These are phyloP conservation scores for Frieseomelitta varia DNA, from an alignment of 1,140 invertebrate genomes.

Conservation along the genomic window DNA sequence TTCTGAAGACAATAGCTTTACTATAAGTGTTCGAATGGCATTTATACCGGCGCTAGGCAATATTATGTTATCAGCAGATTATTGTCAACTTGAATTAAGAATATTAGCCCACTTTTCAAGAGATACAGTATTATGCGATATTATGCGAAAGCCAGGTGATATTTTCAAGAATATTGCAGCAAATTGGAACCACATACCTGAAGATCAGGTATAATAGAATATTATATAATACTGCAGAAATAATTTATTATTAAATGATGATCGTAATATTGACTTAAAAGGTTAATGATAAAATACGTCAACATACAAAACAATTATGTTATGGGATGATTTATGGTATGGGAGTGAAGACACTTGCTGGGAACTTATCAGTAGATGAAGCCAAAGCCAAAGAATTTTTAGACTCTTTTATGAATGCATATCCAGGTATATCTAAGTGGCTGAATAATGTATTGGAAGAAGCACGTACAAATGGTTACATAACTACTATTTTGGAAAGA, in stretches of 20 bases:
- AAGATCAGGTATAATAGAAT: constrained; percentile 83
- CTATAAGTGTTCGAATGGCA: constrained; percentile 86
- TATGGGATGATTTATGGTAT: constrained; percentile 99
- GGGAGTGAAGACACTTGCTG: constrained; percentile 92
- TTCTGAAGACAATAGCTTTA: constrained; percentile 78
- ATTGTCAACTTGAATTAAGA: constrained; percentile 97
- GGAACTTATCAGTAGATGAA: constrained; percentile 91
- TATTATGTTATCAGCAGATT: constrained; percentile 94
- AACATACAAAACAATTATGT: constrained; percentile 95
- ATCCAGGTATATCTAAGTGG: constrained; percentile 89
- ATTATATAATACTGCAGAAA: background rate
- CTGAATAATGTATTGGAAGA: constrained; percentile 86
- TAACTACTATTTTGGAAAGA: constrained; percentile 92
- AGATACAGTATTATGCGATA: constrained; percentile 88
- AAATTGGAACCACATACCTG: constrained; percentile 88
- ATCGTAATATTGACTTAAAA: constrained; percentile 64
- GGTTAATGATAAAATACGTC: constrained; percentile 89
- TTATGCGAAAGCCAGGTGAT: constrained; percentile 90
- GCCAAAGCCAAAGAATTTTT: constrained; percentile 91
- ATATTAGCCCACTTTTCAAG: constrained; percentile 94
- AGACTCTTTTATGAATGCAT: constrained; percentile 91
- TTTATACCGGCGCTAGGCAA: constrained; percentile 86
- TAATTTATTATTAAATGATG: constrained; percentile 1
- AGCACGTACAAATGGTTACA: constrained; percentile 89
- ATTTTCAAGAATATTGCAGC: constrained; percentile 94